Conservation (phyloP, 2,888 invertebrate genomes). For the Merodon equestris region DNA sequence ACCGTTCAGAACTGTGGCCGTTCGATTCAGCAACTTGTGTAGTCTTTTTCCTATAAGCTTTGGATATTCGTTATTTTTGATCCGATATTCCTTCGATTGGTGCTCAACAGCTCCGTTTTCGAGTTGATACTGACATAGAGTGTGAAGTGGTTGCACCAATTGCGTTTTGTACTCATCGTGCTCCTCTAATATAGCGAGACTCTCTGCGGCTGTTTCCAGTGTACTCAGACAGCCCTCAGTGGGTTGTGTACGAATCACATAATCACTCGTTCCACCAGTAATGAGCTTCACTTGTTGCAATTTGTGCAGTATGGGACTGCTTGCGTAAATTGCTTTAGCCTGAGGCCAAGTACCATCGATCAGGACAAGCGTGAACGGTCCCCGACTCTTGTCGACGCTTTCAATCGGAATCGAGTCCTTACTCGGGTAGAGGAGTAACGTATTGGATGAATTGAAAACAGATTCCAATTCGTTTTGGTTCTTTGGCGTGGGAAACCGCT, state of each 20-base stretch:
- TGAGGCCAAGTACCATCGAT: slow-evolving; percentile 98
- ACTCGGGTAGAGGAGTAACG: slow-evolving; percentile 90
- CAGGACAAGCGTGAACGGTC: slow-evolving; percentile 87
- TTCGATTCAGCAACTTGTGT: slow-evolving; percentile 80
- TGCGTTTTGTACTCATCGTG: slow-evolving; percentile 82
- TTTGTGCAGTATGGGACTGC: slow-evolving; percentile 86
- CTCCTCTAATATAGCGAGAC: slow-evolving; percentile 86
- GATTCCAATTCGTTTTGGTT: slow-evolving; percentile 81
- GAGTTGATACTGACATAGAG: slow-evolving; percentile 91
- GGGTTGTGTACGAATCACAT: slow-evolving; percentile 95
- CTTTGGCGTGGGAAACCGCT: slow-evolving; percentile 87
- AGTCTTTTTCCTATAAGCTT: slow-evolving; percentile 89
- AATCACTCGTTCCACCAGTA: slow-evolving; percentile 87
- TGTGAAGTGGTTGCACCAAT: slow-evolving; percentile 88
- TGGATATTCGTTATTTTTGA: slow-evolving; percentile 88
- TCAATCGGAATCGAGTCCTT: slow-evolving; percentile 85
- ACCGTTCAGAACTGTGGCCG: slow-evolving; percentile 71
- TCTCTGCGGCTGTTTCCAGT: slow-evolving; percentile 79
- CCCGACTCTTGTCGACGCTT: slow-evolving; percentile 78
- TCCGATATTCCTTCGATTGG: slow-evolving; percentile 93
- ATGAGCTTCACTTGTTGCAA: slow-evolving; percentile 91
- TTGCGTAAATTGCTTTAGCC: slow-evolving; percentile 93
- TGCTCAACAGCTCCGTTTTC: slow-evolving; percentile 95
- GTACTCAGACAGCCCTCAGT: slow-evolving; percentile 95
- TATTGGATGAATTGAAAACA: slow-evolving; percentile 82